phyloP scores from a whole-genome alignment of 2,888 invertebrate genomes.

The Spicauda simplicius region DNA sequence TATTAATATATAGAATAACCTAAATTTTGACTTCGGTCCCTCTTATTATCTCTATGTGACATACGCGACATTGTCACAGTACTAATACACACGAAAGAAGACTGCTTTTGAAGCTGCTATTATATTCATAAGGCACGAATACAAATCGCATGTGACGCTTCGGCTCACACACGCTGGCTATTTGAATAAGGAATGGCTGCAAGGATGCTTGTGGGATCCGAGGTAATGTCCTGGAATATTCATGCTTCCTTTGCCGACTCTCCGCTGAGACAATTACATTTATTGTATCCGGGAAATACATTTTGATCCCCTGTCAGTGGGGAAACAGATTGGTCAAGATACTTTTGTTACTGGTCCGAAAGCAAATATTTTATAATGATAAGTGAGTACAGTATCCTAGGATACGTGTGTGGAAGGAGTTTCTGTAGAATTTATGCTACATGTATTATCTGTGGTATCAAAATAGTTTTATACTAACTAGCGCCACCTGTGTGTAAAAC shows the following conservation, averaged over 20 bases:
- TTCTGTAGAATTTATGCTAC: no score
- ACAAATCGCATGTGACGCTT: constrained; percentile 8
- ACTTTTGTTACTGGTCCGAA: no score
- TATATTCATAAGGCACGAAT: constrained; percentile 18
- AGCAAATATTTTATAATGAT: no score
- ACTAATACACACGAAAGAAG: neutral
- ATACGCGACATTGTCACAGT: neutral
- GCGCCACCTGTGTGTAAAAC: no score
- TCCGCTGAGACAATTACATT: neutral
- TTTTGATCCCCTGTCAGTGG: neutral
- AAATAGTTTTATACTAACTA: no score
- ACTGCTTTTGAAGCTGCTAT: neutral
- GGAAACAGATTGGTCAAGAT: neutral
- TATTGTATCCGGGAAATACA: neutral
- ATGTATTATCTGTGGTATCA: no score
- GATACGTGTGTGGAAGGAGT: no score
- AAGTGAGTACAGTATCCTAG: no score
- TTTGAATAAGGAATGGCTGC: constrained; percentile 15
- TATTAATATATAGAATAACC: no score
- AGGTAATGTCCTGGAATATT: constrained; percentile 5
- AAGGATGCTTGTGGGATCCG: neutral
- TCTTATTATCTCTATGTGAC: neutral
- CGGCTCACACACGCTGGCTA: constrained; percentile 1
- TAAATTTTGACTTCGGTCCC: no score
- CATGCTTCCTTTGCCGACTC: constrained; percentile 1